phyloP scores from a whole-genome alignment of 2,888 invertebrate genomes.

The Eupithecia dodoneata region DNA sequence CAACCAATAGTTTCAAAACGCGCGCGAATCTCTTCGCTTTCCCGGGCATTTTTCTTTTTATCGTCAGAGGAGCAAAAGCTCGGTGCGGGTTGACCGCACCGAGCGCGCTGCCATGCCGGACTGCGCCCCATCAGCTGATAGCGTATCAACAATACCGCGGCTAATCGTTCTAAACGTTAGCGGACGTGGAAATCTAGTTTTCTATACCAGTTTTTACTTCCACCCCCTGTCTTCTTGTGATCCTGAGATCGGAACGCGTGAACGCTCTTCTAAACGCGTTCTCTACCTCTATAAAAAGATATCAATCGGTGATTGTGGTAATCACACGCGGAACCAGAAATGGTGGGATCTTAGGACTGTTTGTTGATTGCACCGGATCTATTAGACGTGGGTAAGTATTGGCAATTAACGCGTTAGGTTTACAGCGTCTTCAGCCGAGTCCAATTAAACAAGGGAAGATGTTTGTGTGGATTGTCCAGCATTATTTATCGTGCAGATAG shows the following conservation, averaged over 20 bases:
- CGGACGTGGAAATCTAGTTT: constrained; percentile 78
- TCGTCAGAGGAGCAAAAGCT: not conserved
- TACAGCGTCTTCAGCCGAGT: constrained; percentile 22
- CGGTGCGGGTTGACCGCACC: constrained; percentile 69
- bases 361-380: constrained; percentile 71
- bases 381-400: constrained; percentile 59
- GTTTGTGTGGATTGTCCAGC: too few relatives aligned
- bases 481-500: not conserved
- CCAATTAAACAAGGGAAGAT: not conserved
- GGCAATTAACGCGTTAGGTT: constrained; percentile 54
- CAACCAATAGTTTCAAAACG: constrained; percentile 70
- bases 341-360: constrained; percentile 55
- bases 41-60: constrained; percentile 56
- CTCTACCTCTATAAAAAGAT: constrained; percentile 66
- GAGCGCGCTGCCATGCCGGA: constrained; percentile 78
- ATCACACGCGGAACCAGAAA: constrained; percentile 73
- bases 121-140: constrained; percentile 82
- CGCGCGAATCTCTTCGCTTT: constrained; percentile 67
- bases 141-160: constrained; percentile 79
- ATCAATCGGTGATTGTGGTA: constrained; percentile 54
- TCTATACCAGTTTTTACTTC: constrained; percentile 71
- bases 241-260: constrained; percentile 53
- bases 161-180: constrained; percentile 75
- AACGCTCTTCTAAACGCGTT: constrained; percentile 64
- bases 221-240: constrained; percentile 47